phyloP scores from a whole-genome alignment of 2,113 vertebrate genomes.

The Syrmaticus mikado region DNA sequence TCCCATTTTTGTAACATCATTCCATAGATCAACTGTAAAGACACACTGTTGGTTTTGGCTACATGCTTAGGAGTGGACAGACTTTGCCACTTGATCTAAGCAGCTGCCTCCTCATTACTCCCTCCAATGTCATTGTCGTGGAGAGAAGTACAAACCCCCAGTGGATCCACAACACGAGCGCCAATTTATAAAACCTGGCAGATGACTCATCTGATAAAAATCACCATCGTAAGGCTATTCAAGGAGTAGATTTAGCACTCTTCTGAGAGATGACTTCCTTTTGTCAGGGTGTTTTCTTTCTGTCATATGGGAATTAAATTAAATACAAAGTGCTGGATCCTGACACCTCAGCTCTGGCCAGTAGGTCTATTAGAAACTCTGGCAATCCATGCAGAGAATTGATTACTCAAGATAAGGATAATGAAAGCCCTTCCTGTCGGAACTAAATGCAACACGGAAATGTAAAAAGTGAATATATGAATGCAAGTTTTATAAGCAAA shows the following conservation, averaged over 20 bases:
- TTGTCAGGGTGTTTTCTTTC: slow-evolving; percentile 11
- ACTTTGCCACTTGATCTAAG: slow-evolving; percentile 51
- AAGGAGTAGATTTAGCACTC: background rate
- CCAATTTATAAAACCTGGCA: slow-evolving; percentile 20
- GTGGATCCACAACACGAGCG: slow-evolving; percentile 42
- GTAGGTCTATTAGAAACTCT: background rate
- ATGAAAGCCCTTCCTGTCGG: background rate
- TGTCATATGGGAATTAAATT: slow-evolving; percentile 7
- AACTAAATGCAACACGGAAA: background rate
- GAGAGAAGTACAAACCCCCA: slow-evolving; percentile 53
- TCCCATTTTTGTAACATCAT: slow-evolving; percentile 50
- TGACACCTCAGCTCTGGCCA: background rate
- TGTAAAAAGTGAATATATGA: background rate
- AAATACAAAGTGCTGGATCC: background rate
- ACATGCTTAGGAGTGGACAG: slow-evolving; percentile 27
- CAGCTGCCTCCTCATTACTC: slow-evolving; percentile 28
- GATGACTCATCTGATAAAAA: slow-evolving; percentile 63
- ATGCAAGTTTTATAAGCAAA: background rate
- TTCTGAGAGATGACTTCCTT: slow-evolving; percentile 36
- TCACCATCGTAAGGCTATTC: slow-evolving; percentile 36
- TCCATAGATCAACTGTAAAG: slow-evolving; percentile 44
- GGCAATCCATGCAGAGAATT: background rate
- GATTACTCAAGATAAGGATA: background rate
- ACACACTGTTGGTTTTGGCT: slow-evolving; percentile 65
- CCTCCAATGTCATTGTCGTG: slow-evolving; percentile 40